A percentile compares a stretch with the other conserved stretches of the same genome.
Evolutionary conservation across 2,113 vertebrate genomes (phyloP).

Genomic region (Polyodon spathula): DNA sequence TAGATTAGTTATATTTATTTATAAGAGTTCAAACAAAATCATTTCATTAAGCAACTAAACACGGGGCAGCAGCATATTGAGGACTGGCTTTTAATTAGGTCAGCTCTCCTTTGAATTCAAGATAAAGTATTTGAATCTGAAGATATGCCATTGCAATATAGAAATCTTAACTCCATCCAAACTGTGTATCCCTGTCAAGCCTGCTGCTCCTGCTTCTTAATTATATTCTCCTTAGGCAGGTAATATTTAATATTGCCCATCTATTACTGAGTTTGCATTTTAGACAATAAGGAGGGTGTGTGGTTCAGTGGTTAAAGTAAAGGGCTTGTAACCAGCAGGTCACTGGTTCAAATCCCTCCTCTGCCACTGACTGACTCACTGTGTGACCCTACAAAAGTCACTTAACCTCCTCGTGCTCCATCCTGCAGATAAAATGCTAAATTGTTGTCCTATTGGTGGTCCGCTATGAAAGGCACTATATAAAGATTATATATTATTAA

Average conservation of each 20-base stretch:
- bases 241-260: slow-evolving; percentile 14
- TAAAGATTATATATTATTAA: too few relatives aligned
- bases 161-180: slow-evolving; percentile 36
- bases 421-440: too few relatives aligned
- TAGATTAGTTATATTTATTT: not conserved
- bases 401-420: too few relatives aligned
- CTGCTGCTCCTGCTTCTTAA: slow-evolving; percentile 24
- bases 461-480: too few relatives aligned
- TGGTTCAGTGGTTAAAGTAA: too few relatives aligned
- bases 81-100: slow-evolving; percentile 49
- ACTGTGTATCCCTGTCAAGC: slow-evolving; percentile 22
- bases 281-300: too few relatives aligned
- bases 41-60: slow-evolving; percentile 15
- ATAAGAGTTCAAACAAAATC: not conserved
- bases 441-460: too few relatives aligned
- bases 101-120: slow-evolving; percentile 50
- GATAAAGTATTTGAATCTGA: slow-evolving; percentile 55
- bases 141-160: slow-evolving; percentile 34
- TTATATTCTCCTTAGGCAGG: slow-evolving; percentile 6
- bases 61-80: slow-evolving; percentile 30
- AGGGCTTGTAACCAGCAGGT: too few relatives aligned
- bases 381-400: too few relatives aligned
- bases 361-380: too few relatives aligned
- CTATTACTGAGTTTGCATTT: slow-evolving; percentile 36
- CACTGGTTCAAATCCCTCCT: too few relatives aligned